Evolutionary conservation across 2,797 vertebrate genomes (phyloP).

Genomic region (Chloroceryle amazona): DNA sequence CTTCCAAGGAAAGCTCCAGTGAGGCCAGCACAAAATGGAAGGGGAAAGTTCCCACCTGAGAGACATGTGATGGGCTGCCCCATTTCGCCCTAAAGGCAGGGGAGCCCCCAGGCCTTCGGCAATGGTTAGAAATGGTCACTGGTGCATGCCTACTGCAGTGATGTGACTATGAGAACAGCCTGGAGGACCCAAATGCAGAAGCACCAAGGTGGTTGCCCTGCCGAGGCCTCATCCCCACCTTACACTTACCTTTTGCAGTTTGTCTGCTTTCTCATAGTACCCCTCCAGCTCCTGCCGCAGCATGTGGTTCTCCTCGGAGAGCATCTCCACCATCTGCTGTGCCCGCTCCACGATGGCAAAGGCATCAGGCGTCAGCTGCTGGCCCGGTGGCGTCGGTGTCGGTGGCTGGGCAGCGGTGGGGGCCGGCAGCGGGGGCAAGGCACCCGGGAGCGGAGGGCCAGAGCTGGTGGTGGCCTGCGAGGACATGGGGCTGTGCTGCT

Average conservation of each 20-base stretch:
- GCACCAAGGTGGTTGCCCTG: neutral
- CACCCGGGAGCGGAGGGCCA: slow-evolving; percentile 69
- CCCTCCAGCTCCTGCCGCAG: slow-evolving; percentile 87
- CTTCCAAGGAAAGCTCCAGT: neutral
- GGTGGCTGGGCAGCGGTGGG: slow-evolving; percentile 38
- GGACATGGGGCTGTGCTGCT: slow-evolving; percentile 85
- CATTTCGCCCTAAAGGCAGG: neutral
- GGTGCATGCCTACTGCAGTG: neutral
- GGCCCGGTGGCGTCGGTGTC: neutral
- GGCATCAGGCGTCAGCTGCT: slow-evolving; percentile 82
- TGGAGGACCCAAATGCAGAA: neutral
- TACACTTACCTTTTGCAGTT: slow-evolving; percentile 85
- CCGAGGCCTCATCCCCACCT: neutral
- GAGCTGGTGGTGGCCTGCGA: slow-evolving; percentile 71
- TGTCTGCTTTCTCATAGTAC: slow-evolving; percentile 85
- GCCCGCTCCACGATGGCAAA: slow-evolving; percentile 86
- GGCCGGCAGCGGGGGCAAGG: slow-evolving; percentile 68
- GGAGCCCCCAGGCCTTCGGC: neutral
- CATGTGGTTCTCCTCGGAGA: slow-evolving; percentile 86
- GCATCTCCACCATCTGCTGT: slow-evolving; percentile 89
- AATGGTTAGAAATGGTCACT: neutral
- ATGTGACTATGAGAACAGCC: neutral
- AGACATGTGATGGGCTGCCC: neutral
- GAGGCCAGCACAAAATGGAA: neutral
- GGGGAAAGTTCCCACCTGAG: neutral